Evolutionary conservation across 2,113 vertebrate species (phyloP).

Genomic region (Brienomyrus brachyistius): DNA sequence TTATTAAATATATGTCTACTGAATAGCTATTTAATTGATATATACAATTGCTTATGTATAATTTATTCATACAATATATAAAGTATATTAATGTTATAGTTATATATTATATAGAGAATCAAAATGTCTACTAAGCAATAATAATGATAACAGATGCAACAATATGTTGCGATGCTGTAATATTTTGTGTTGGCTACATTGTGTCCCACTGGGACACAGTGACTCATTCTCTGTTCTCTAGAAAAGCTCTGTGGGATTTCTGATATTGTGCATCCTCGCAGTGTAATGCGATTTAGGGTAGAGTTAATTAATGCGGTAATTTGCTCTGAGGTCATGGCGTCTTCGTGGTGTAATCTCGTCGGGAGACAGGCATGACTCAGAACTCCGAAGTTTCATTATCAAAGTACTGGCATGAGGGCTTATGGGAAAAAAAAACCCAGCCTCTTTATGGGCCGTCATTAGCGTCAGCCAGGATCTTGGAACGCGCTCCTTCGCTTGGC

Average conservation of each 20-base stretch:
- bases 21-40: not conserved
- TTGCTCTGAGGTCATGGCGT: constrained; percentile 5
- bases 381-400: not conserved
- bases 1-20: not conserved
- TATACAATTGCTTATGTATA: not conserved
- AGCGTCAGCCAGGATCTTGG: not conserved
- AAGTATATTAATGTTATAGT: not conserved
- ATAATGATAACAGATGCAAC: not conserved
- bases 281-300: constrained; percentile 3
- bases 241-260: not conserved
- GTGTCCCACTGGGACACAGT: not conserved
- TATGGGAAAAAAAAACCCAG: no score
- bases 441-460: not conserved
- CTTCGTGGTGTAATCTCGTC: not conserved
- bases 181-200: not conserved
- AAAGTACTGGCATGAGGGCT: not conserved
- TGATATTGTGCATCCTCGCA: not conserved
- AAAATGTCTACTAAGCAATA: not conserved
- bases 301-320: not conserved
- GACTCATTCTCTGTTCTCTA: not conserved
- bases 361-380: not conserved
- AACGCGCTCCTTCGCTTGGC: not conserved
- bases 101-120: not conserved
- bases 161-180: not conserved
- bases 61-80: not conserved